phyloP scores from a whole-genome alignment of 1,140 invertebrate species.

The Bombus vancouverensis region DNA sequence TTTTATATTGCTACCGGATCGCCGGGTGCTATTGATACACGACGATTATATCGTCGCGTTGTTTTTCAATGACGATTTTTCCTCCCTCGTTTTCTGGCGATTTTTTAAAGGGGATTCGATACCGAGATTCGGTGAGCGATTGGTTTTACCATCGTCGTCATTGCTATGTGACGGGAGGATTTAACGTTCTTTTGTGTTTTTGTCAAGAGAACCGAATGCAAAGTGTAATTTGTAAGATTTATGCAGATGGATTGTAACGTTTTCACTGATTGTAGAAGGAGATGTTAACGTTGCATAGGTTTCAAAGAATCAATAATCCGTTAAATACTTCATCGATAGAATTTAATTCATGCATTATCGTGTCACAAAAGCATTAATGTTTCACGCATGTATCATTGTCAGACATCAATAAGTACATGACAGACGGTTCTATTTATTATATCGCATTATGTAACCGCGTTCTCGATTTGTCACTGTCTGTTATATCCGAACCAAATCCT shows the following conservation, averaged over 20 bases:
- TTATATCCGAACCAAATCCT: too few relatives aligned
- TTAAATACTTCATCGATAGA: background rate
- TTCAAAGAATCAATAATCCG: background rate
- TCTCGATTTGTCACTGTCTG: background rate
- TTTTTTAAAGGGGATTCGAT: slow-evolving; percentile 11
- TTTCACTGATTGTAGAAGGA: background rate
- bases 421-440: background rate
- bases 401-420: background rate
- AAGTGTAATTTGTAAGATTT: background rate
- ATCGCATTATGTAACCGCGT: background rate
- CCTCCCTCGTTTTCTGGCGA: background rate
- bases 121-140: background rate
- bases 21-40: background rate
- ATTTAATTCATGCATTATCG: background rate
- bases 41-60: slow-evolving; percentile 10
- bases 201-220: background rate
- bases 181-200: too few relatives aligned
- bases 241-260: background rate
- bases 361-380: background rate
- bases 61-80: background rate
- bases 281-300: background rate
- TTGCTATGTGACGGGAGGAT: background rate
- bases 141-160: background rate
- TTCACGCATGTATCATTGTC: background rate
- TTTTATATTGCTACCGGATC: slow-evolving; percentile 23